A percentile compares a stretch with the other conserved stretches of the same genome.
phyloP scores from a whole-genome alignment of 2,888 invertebrate genomes.

The Prenolepis imparis region DNA sequence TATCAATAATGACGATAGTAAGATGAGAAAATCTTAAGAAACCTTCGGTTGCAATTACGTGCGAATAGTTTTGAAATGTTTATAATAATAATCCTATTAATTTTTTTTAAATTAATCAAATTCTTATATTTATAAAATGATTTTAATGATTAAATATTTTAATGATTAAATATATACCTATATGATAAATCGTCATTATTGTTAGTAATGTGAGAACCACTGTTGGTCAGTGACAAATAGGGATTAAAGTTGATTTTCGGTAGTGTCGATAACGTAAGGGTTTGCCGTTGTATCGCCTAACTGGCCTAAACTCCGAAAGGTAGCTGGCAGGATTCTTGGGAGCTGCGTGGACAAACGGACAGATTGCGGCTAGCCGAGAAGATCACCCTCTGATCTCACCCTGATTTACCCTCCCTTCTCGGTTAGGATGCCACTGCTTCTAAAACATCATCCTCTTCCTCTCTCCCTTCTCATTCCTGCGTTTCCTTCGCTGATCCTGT shows the following conservation, averaged over 20 bases:
- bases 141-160: constrained; percentile 16
- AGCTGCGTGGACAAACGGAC: constrained; percentile 77
- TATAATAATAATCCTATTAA: not conserved
- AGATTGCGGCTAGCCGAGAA: constrained; percentile 84
- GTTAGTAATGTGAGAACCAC: constrained; percentile 61
- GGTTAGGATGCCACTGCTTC: constrained; percentile 62
- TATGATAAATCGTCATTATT: not conserved
- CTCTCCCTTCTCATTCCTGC: constrained; percentile 25
- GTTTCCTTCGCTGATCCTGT: constrained; percentile 21
- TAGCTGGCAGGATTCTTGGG: constrained; percentile 80
- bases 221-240: constrained; percentile 81
- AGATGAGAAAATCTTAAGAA: not conserved
- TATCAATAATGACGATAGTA: not conserved
- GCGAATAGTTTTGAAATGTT: not conserved
- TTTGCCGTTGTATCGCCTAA: constrained; percentile 76
- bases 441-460: constrained; percentile 41
- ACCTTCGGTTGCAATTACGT: not conserved
- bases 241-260: constrained; percentile 83
- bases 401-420: constrained; percentile 62
- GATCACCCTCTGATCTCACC: constrained; percentile 77
- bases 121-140: not conserved
- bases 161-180: not conserved
- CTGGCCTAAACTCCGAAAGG: constrained; percentile 83
- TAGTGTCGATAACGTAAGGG: constrained; percentile 80
- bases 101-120: not conserved